Evolutionary conservation across 2,888 invertebrate genomes (phyloP), one percentile per base, ranked within the genome.

Genomic region (Habroteleia sp.): DNA sequence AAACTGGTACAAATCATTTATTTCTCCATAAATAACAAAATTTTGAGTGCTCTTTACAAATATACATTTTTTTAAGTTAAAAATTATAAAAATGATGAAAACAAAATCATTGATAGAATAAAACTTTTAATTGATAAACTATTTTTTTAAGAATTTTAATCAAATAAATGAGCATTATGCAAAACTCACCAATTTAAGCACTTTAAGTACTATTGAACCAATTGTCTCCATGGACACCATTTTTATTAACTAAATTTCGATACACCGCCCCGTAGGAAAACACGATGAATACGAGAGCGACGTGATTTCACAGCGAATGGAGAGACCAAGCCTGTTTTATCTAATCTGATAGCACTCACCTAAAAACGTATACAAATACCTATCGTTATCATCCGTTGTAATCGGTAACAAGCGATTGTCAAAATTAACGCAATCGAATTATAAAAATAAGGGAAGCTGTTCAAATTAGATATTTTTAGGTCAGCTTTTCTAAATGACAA

Each of bases 211-310:
- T 72, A 96, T 93, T 63, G 94, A 93, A 77, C 93, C 95, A 80
- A 96, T 93, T 39, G 94, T 95, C 87, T 94, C 93, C 69, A 95
- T 91, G 77, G 94, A 94, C 87, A 94, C 94, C 95, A 95, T 95
- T 90, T 90, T 93, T 80, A n/a, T 6, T 27, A 11, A 63, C 54
- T 65, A 7, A 52, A 31, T 56, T 56, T 44, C 11, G 58, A 69
- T 29, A 54, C 46, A 41, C 72, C 50, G 31, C 37, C 65, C 62
- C 65, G 31, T 23, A 52, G 60, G 20, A 65, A 76, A 78, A 39
- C 39, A 63, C 50, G 56, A 71, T 46, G 52, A 62, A 60, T 71
- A 66, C 50, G 62, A 66, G 42, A 66, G 48, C 52, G 71, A 60
- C 8, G 69, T 41, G 74, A 46, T 76, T 37, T 73, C 52, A 62